phyloP scores from a whole-genome alignment of 2,797 vertebrate species.

The Rhadinocentrus ornatus region DNA sequence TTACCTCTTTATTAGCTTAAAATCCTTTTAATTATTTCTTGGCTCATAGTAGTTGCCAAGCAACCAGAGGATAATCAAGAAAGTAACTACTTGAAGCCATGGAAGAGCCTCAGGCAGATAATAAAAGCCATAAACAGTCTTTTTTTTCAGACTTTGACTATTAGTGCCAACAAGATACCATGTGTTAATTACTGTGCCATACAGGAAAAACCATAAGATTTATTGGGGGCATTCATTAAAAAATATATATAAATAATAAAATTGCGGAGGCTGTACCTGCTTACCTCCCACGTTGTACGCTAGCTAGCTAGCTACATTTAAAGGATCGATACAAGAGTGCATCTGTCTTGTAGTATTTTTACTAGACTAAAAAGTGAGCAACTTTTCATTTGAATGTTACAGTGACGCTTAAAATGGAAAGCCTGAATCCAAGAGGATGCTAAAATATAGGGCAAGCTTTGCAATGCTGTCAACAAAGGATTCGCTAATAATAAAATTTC shows the following conservation, averaged over 20 bases:
- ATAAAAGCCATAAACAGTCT: slow-evolving; percentile 14
- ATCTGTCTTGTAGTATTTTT: background rate
- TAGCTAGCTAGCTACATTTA: background rate
- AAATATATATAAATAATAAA: too few relatives aligned
- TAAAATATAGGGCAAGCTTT: slow-evolving; percentile 18
- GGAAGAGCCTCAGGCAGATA: slow-evolving; percentile 3
- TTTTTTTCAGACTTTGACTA: slow-evolving; percentile 12
- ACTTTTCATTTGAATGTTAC: background rate
- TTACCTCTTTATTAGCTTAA: slow-evolving; percentile 15
- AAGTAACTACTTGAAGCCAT: slow-evolving; percentile 7
- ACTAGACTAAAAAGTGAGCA: background rate
- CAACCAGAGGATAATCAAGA: slow-evolving; percentile 29
- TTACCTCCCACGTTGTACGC: background rate
- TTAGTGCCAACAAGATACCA: slow-evolving; percentile 10
- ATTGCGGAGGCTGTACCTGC: background rate
- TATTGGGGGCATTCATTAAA: background rate
- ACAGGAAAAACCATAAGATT: background rate
- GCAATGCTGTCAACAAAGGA: slow-evolving; percentile 16
- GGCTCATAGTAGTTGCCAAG: slow-evolving; percentile 43
- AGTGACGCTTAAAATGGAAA: slow-evolving; percentile 14
- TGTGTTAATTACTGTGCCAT: slow-evolving; percentile 9
- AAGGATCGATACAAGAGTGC: background rate
- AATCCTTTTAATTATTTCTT: slow-evolving; percentile 24
- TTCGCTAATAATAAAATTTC: slow-evolving; percentile 17
- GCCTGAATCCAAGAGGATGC: slow-evolving; percentile 7